Evolutionary conservation across 2,797 vertebrate genomes (phyloP).

Genomic region (Scolopax bukidnonensis): DNA sequence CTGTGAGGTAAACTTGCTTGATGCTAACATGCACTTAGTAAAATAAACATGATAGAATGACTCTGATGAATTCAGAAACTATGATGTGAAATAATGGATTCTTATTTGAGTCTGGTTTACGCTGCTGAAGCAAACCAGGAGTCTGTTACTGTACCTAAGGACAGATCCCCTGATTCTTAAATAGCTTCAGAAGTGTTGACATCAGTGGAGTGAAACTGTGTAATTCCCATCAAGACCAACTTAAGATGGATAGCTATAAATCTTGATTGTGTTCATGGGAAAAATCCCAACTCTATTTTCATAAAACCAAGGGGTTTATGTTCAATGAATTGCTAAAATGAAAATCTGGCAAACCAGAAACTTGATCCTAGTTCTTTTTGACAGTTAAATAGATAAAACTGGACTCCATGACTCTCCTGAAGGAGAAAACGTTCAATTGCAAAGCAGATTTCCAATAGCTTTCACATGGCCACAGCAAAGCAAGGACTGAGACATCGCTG

Average conservation of each 20-base stretch:
- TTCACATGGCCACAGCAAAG: background rate
- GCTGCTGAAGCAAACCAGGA: background rate
- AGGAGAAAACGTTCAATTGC: background rate
- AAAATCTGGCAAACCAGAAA: background rate
- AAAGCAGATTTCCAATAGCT: background rate
- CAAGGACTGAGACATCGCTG: background rate
- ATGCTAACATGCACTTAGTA: background rate
- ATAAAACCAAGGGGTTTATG: accelerated
- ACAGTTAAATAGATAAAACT: background rate
- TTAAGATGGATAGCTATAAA: background rate
- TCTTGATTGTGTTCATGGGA: background rate
- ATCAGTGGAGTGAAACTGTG: background rate
- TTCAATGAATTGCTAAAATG: background rate
- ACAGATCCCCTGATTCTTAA: background rate
- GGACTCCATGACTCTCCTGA: background rate
- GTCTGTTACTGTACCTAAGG: background rate
- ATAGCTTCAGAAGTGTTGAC: background rate
- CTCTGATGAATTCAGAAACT: background rate
- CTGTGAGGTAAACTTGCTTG: background rate
- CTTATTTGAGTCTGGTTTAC: background rate
- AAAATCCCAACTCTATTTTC: background rate
- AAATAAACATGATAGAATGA: constrained; percentile 23
- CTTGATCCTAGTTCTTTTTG: background rate
- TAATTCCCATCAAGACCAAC: background rate
- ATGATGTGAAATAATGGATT: background rate